Conservation (phyloP, 2,797 vertebrate species). For the Oreochromis mossambicus region DNA sequence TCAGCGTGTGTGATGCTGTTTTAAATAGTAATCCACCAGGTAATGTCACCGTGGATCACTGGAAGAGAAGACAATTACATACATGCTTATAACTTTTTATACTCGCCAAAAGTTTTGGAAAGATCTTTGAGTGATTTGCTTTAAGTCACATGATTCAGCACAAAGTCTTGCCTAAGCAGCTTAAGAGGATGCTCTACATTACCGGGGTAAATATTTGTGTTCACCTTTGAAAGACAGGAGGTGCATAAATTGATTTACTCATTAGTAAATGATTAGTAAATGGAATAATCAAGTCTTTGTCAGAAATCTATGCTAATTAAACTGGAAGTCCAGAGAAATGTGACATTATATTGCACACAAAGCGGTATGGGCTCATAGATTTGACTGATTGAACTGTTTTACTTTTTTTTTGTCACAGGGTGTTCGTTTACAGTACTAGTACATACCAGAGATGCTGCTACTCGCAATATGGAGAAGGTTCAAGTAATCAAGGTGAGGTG, state of each 20-base stretch:
- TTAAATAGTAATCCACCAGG: conserved; percentile 95
- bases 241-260: neutral
- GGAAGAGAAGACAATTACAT: neutral
- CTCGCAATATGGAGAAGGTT: conserved; percentile 97
- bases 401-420: conserved; percentile 67
- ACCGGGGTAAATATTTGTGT: neutral
- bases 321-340: neutral
- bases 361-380: neutral
- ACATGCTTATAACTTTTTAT: neutral
- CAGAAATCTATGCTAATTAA: neutral
- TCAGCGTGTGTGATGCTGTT: conserved; percentile 95
- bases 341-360: neutral
- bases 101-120: neutral
- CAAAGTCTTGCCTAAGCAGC: neutral
- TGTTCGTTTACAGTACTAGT: conserved; percentile 95
- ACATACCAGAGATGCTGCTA: conserved; percentile 94
- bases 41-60: conserved; percentile 31
- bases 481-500: conserved; percentile 94
- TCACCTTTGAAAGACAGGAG: neutral
- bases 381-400: neutral
- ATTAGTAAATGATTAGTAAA: neutral
- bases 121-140: neutral
- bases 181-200: neutral
- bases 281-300: neutral
- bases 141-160: neutral